phyloP scores from a whole-genome alignment of 2,113 vertebrate genomes.

The Thamnaconus septentrionalis region DNA sequence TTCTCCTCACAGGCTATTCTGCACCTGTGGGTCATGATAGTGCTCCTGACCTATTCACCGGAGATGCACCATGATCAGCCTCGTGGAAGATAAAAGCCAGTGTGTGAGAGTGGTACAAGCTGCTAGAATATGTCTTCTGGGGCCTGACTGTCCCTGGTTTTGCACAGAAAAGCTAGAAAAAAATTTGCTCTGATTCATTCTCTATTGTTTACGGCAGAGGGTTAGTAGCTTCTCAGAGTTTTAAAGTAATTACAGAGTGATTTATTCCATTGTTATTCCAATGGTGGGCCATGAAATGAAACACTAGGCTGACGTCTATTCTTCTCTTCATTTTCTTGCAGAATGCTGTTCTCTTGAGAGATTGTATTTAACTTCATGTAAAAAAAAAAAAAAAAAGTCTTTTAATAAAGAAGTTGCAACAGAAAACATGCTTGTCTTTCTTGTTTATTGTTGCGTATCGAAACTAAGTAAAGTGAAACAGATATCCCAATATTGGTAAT shows the following conservation, averaged over 20 bases:
- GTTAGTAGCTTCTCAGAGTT: conserved; percentile 19
- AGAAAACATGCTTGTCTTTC: conserved; percentile 9
- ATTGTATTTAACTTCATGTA: conserved; percentile 72
- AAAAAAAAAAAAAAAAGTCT: conserved; percentile 46
- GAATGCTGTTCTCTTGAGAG: conserved; percentile 39
- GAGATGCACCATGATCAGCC: conserved; percentile 89
- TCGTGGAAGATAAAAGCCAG: conserved; percentile 74
- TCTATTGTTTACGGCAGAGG: conserved; percentile 11
- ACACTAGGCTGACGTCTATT: conserved; percentile 18
- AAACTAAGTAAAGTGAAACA: no score
- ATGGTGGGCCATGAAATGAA: conserved; percentile 35
- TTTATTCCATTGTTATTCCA: conserved; percentile 26
- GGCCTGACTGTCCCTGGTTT: conserved; percentile 50
- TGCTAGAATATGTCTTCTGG: conserved; percentile 57
- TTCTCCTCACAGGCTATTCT: conserved; percentile 81
- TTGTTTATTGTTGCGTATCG: not conserved
- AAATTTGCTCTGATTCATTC: conserved; percentile 31
- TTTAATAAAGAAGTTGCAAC: conserved; percentile 64
- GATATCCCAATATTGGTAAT: no score
- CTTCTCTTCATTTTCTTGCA: conserved; percentile 22
- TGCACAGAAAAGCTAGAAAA: conserved; percentile 66
- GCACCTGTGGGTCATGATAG: conserved; percentile 98
- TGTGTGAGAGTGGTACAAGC: conserved; percentile 43
- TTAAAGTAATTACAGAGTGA: conserved; percentile 31
- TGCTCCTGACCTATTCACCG: conserved; percentile 94